Evolutionary conservation across 2,113 vertebrate species (phyloP).

Genomic region (Lethenteron camtschaticum): DNA sequence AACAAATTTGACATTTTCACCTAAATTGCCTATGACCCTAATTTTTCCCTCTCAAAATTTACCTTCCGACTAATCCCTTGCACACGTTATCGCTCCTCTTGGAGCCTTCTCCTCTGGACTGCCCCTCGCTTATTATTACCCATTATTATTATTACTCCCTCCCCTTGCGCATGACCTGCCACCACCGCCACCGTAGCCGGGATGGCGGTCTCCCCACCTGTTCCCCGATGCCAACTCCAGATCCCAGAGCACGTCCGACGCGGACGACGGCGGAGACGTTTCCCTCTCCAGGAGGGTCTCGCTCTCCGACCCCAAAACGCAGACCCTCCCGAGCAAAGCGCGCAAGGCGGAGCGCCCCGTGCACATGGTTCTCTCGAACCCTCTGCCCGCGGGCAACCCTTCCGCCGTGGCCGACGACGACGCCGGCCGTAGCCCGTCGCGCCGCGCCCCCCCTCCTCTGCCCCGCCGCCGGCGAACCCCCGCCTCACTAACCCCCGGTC

Average conservation of each 20-base stretch:
- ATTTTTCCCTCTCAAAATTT: too few species aligned
- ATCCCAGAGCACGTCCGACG: constrained; percentile 32
- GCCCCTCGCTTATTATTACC: too few species aligned
- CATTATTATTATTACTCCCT: too few species aligned
- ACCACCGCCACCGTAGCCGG: too few species aligned
- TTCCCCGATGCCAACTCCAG: constrained; percentile 32
- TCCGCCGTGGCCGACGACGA: constrained; percentile 29
- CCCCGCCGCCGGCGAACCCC: constrained; percentile 40
- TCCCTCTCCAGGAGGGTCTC: constrained; percentile 31
- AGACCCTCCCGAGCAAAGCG: constrained; percentile 66
- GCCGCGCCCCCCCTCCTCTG: constrained; percentile 39
- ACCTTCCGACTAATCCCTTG: too few species aligned
- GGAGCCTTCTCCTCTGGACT: too few species aligned
- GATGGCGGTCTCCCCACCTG: constrained; percentile 24
- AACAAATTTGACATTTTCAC: too few species aligned
- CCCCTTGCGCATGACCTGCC: too few species aligned
- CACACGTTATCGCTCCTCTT: too few species aligned
- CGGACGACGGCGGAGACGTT: constrained; percentile 25
- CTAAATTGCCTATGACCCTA: too few species aligned
- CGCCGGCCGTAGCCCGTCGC: constrained; percentile 36
- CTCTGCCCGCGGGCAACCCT: constrained; percentile 33
- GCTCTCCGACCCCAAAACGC: constrained; percentile 48
- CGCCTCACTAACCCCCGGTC: constrained; percentile 43
- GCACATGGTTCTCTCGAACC: constrained; percentile 56
- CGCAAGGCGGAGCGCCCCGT: constrained; percentile 51